These are phyloP conservation scores for Ameiurus melas DNA, from an alignment of 2,113 vertebrate species.

Conservation along the genomic window DNA sequence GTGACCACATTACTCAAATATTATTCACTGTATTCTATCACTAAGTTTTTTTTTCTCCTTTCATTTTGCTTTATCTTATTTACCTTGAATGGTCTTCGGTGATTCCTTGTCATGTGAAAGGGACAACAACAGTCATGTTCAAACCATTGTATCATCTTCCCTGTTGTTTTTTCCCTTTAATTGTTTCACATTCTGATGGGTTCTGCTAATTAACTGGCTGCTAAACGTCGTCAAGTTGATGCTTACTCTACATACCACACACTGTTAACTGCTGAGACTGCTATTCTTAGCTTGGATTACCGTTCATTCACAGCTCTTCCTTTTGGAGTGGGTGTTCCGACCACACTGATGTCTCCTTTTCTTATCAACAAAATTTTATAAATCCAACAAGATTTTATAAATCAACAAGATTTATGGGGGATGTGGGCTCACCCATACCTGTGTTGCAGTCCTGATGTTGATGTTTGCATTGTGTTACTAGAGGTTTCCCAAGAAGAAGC, in stretches of 20 bases:
- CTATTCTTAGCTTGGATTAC: slow-evolving; percentile 22
- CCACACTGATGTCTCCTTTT: neutral
- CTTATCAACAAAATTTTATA: neutral
- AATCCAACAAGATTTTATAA: neutral
- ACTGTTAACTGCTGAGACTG: slow-evolving; percentile 7
- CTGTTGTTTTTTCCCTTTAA: slow-evolving; percentile 12
- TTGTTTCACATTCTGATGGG: neutral
- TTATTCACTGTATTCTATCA: neutral
- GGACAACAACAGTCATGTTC: neutral
- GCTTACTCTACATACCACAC: slow-evolving; percentile 15
- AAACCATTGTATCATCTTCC: neutral
- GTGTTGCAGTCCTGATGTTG: neutral
- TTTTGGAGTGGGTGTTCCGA: neutral
- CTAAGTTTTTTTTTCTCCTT: neutral
- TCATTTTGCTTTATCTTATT: neutral
- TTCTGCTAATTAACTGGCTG: slow-evolving; percentile 26
- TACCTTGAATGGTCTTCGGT: neutral
- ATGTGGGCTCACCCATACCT: neutral
- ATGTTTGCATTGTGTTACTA: neutral
- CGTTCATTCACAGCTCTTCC: neutral
- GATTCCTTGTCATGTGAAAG: neutral
- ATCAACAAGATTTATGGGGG: neutral
- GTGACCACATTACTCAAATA: neutral
- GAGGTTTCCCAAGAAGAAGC: neutral
- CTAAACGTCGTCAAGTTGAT: slow-evolving; percentile 6